Conservation (phyloP, 2,888 invertebrate genomes). For the Trachelus stipa region DNA sequence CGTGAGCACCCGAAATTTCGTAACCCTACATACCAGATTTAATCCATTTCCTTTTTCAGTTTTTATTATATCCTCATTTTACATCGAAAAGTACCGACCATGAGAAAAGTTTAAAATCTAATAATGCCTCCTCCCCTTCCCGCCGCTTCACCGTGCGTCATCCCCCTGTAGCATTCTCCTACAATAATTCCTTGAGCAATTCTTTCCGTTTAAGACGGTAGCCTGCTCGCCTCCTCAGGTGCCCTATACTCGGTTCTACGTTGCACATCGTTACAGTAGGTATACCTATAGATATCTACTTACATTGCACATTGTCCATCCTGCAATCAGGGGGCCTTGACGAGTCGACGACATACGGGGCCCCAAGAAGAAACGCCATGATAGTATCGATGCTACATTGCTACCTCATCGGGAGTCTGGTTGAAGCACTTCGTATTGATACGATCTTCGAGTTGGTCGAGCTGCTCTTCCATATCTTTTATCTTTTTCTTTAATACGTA, state of each 20-base stretch:
- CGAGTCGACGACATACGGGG: slow-evolving; percentile 38
- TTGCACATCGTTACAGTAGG: background rate
- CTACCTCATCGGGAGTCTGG: slow-evolving; percentile 45
- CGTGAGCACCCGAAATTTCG: background rate
- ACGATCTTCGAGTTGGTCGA: slow-evolving; percentile 33
- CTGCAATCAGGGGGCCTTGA: slow-evolving; percentile 41
- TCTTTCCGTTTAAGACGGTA: background rate
- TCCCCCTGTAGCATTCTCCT: background rate
- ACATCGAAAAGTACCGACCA: background rate
- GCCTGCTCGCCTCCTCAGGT: background rate
- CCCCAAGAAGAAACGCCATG: slow-evolving; percentile 43
- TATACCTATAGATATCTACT: slow-evolving; percentile 4
- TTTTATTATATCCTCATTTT: background rate
- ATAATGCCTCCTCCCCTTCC: background rate
- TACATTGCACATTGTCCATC: slow-evolving; percentile 41
- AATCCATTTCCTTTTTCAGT: background rate
- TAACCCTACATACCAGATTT: background rate
- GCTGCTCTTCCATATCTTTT: slow-evolving; percentile 50
- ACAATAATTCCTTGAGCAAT: background rate
- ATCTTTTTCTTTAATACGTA: slow-evolving; percentile 42
- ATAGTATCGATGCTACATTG: slow-evolving; percentile 45
- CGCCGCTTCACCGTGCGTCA: fast-evolving
- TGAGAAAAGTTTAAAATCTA: background rate
- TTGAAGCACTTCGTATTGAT: background rate
- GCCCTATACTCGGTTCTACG: background rate